Conservation (phyloP, 2,797 vertebrate genomes). For the Pangasius larnaudii region DNA sequence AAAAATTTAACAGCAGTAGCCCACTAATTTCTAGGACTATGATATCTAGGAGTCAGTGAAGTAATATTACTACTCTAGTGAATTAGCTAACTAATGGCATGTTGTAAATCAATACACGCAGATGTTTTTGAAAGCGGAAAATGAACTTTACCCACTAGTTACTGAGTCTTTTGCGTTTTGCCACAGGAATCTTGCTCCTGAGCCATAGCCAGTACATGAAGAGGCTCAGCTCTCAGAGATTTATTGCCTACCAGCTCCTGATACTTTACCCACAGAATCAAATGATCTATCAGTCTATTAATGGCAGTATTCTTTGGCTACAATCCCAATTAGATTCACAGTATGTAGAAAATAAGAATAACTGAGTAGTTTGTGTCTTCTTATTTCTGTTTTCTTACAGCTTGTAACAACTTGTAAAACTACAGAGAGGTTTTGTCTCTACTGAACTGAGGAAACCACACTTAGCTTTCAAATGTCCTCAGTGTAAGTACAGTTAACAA, state of each 20-base stretch:
- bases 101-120: not conserved
- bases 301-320: not conserved
- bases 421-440: not conserved
- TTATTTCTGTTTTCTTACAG: not conserved
- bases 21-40: not conserved
- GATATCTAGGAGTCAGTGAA: slow-evolving; percentile 6
- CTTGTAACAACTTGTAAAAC: not conserved
- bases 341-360: not conserved
- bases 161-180: not conserved
- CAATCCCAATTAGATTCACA: not conserved
- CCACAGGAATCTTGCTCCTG: too few relatives aligned
- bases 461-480: not conserved
- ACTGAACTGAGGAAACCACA: not conserved
- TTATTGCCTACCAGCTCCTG: not conserved
- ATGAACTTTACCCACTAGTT: not conserved
- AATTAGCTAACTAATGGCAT: not conserved
- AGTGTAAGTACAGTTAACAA: not conserved
- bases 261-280: not conserved
- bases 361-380: not conserved
- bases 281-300: not conserved
- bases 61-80: not conserved
- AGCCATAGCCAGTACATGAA: not conserved
- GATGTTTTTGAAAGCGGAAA: not conserved
- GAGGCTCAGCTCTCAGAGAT: not conserved
- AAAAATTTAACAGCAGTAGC: not conserved